Evolutionary conservation across 2,113 vertebrate species (phyloP).

Genomic region (Hylia prasina): DNA sequence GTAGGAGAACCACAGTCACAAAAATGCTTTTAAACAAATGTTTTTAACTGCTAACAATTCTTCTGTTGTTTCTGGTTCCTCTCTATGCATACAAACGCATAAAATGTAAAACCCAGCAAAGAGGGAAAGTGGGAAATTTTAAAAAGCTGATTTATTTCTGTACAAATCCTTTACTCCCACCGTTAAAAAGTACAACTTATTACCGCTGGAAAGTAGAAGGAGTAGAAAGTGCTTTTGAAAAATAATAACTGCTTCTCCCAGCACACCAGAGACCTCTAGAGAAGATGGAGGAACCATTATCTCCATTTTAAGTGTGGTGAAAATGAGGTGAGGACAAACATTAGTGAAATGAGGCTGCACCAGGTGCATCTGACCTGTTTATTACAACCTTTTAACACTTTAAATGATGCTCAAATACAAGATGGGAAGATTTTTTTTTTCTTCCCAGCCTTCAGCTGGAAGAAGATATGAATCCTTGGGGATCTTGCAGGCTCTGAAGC

Average conservation of each 20-base stretch:
- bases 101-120: background rate
- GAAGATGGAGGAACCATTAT: constrained; percentile 42
- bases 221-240: constrained; percentile 39
- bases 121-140: background rate
- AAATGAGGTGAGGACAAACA: constrained; percentile 22
- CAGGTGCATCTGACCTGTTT: background rate
- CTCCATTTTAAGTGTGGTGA: background rate
- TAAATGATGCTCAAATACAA: background rate
- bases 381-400: background rate
- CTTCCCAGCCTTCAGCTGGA: background rate
- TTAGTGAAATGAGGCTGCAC: background rate
- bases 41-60: background rate
- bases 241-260: constrained; percentile 31
- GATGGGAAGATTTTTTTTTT: background rate
- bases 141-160: constrained; percentile 32
- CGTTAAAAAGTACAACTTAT: constrained; percentile 49
- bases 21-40: background rate
- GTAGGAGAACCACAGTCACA: background rate
- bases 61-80: background rate
- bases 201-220: background rate
- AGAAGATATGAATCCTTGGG: background rate
- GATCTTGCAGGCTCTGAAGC: background rate
- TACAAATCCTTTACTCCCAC: constrained; percentile 8
- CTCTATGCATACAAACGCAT: background rate
- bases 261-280: constrained; percentile 44